A percentile compares a stretch with the other conserved stretches of the same genome.
Conservation (phyloP, 2,888 invertebrate genomes). For the Drosophila siamana region DNA sequence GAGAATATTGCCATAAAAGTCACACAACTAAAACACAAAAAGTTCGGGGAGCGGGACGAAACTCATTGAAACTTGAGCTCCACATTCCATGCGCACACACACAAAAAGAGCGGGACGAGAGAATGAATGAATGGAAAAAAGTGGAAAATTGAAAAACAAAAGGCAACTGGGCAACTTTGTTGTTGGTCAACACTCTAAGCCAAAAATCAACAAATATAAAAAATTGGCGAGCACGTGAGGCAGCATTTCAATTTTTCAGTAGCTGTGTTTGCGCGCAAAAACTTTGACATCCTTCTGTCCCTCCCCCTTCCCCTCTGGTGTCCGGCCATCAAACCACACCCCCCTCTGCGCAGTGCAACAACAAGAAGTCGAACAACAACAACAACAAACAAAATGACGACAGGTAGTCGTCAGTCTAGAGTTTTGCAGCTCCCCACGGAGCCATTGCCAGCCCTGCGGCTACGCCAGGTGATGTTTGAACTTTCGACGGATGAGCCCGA, state of each 20-base stretch:
- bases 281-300: conserved; percentile 51
- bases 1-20: conserved; percentile 52
- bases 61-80: conserved; percentile 61
- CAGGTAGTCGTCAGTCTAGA: conserved; percentile 65
- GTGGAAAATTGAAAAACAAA: conserved; percentile 74
- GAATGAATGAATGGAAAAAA: conserved; percentile 17
- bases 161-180: conserved; percentile 68
- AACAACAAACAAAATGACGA: conserved; percentile 62
- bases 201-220: conserved; percentile 80
- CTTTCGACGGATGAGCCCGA: conserved; percentile 61
- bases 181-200: conserved; percentile 81
- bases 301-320: conserved; percentile 31
- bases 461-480: conserved; percentile 73
- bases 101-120: conserved; percentile 12
- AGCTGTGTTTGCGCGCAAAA: conserved; percentile 54
- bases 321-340: conserved; percentile 29
- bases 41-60: conserved; percentile 14
- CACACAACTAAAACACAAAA: conserved; percentile 48
- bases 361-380: conserved; percentile 35
- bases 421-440: conserved; percentile 43
- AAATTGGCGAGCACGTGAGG: conserved; percentile 75
- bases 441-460: conserved; percentile 59
- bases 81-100: conserved; percentile 18
- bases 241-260: conserved; percentile 79
- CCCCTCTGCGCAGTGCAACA: conserved; percentile 22